A percentile compares a stretch with the other conserved stretches of the same genome.
phyloP scores from a whole-genome alignment of 2,888 invertebrate species.

The Physocephala rufipes region DNA sequence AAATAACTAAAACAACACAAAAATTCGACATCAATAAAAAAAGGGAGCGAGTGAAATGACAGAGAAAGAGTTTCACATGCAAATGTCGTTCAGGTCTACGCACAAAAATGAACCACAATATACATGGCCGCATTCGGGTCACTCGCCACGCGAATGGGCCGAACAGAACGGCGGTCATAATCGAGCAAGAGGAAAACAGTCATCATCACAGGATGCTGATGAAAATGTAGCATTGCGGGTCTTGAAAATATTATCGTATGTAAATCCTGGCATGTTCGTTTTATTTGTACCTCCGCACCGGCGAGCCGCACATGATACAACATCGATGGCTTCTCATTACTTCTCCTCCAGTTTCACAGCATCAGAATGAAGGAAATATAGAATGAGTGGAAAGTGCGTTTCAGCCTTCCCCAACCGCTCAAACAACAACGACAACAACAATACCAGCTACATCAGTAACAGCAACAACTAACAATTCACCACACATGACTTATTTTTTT shows the following conservation, averaged over 20 bases:
- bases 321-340: not conserved
- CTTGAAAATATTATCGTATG: too few species aligned
- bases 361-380: not conserved
- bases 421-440: too few species aligned
- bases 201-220: not conserved
- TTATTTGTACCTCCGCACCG: not conserved
- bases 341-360: constrained; percentile 7
- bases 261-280: not conserved
- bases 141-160: constrained; percentile 1
- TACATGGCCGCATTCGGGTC: constrained; percentile 38
- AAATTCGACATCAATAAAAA: constrained; percentile 22
- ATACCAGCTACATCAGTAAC: too few species aligned
- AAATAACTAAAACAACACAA: constrained; percentile 44
- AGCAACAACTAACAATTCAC: too few species aligned
- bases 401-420: constrained; percentile 15
- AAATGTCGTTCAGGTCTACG: constrained; percentile 44
- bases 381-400: constrained; percentile 10
- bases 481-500: constrained; percentile 28
- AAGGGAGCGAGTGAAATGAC: constrained; percentile 62
- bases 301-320: not conserved
- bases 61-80: constrained; percentile 46
- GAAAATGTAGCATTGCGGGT: not conserved
- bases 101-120: constrained; percentile 51
- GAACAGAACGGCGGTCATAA: not conserved
- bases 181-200: not conserved